Evolutionary conservation across 1,140 invertebrate genomes (phyloP).

Genomic region (Physella acuta): DNA sequence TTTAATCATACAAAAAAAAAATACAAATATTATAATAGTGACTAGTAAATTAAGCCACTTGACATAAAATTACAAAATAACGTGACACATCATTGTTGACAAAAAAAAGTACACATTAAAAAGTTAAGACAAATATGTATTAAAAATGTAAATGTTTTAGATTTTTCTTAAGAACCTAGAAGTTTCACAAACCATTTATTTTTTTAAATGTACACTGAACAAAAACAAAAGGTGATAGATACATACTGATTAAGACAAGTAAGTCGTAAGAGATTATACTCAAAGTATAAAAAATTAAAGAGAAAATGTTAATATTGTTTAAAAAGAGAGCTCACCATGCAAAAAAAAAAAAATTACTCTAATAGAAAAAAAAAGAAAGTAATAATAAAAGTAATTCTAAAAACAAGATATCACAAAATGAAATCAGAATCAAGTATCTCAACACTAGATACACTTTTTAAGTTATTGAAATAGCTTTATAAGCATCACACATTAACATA

Average conservation of each 20-base stretch:
- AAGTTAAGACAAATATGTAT: no score
- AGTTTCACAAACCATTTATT: neutral
- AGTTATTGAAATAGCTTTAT: neutral
- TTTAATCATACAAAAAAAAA: no score
- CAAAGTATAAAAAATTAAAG: neutral
- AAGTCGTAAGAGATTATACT: neutral
- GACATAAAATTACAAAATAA: no score
- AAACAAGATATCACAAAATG: neutral
- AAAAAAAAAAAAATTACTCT: neutral
- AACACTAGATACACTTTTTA: neutral
- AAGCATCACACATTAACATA: conserved; percentile 2
- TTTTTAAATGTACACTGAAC: neutral
- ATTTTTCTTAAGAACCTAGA: neutral
- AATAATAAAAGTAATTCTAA: neutral
- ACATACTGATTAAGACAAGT: neutral
- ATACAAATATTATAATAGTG: no score
- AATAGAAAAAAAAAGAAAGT: neutral
- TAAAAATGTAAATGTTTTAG: no score
- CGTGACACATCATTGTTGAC: no score
- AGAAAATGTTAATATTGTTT: neutral
- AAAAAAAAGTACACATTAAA: no score
- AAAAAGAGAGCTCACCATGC: neutral
- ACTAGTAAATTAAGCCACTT: no score
- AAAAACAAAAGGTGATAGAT: neutral
- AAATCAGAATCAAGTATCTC: neutral